A percentile compares a stretch with the other conserved stretches of the same genome.
Conservation (phyloP, 1,140 invertebrate species). For the Drosophila arizonae region DNA sequence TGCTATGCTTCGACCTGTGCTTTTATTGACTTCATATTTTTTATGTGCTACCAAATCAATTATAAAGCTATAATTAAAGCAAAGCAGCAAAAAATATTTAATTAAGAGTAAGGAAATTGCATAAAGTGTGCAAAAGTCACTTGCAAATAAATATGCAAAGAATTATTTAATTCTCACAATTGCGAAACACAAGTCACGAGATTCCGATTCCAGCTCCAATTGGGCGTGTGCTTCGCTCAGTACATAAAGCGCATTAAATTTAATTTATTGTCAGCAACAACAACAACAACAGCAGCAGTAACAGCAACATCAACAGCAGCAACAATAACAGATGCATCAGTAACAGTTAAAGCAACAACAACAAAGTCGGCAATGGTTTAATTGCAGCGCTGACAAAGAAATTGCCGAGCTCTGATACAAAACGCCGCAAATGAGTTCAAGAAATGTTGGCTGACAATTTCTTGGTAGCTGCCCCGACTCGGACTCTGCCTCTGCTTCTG, state of each 20-base stretch:
- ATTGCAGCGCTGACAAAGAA: constrained; percentile 76
- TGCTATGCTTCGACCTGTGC: background rate
- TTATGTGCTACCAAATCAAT: constrained; percentile 20
- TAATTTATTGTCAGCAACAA: constrained; percentile 65
- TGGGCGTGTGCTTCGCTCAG: constrained; percentile 61
- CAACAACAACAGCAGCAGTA: constrained; percentile 38
- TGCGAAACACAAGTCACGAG: constrained; percentile 73
- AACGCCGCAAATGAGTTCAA: constrained; percentile 76
- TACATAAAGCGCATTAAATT: constrained; percentile 60
- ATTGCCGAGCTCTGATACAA: constrained; percentile 64
- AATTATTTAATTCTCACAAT: constrained; percentile 79
- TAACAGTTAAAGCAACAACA: constrained; percentile 33
- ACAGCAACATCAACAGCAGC: constrained; percentile 1
- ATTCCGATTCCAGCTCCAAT: constrained; percentile 62
- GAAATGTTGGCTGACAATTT: constrained; percentile 55
- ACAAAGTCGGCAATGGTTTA: constrained; percentile 68
- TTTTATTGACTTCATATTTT: constrained; percentile 24
- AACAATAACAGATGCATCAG: constrained; percentile 20
- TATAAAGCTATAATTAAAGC: constrained; percentile 46
- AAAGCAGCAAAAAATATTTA: constrained; percentile 48
- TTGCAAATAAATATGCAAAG: constrained; percentile 79
- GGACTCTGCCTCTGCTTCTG: background rate
- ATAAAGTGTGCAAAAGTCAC: constrained; percentile 49
- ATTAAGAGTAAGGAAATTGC: constrained; percentile 69
- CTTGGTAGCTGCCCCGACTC: constrained; percentile 48